phyloP scores from a whole-genome alignment of 2,797 vertebrate species.

The Hippocampus kuda region DNA sequence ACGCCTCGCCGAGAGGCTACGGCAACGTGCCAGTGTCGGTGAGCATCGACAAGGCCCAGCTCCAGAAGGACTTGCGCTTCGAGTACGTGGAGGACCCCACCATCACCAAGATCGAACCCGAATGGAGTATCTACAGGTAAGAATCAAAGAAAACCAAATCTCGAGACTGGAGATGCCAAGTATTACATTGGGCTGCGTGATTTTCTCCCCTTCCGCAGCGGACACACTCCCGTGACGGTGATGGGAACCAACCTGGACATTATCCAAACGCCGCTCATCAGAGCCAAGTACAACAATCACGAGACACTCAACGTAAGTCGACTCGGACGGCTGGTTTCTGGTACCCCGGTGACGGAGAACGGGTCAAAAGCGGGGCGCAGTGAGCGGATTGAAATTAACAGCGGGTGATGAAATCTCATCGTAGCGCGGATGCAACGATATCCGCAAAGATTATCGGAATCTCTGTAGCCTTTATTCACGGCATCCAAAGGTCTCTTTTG shows the following conservation, averaged over 20 bases:
- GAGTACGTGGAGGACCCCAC: slow-evolving; percentile 93
- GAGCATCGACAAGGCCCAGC: slow-evolving; percentile 85
- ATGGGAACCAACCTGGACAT: slow-evolving; percentile 94
- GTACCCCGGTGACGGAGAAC: background rate
- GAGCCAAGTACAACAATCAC: slow-evolving; percentile 85
- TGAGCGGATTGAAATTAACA: background rate
- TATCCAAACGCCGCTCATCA: slow-evolving; percentile 91
- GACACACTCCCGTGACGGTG: slow-evolving; percentile 89
- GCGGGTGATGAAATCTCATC: background rate
- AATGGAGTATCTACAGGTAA: slow-evolving; percentile 92
- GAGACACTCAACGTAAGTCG: slow-evolving; percentile 89
- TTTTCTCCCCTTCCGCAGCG: slow-evolving; percentile 60
- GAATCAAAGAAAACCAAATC: background rate
- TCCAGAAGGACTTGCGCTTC: slow-evolving; percentile 83
- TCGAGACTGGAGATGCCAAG: no score
- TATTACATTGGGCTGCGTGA: background rate
- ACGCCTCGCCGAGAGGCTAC: slow-evolving; percentile 73
- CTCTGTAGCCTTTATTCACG: background rate
- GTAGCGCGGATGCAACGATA: background rate
- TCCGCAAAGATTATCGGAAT: background rate
- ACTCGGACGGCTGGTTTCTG: background rate
- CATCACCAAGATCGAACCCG: slow-evolving; percentile 85
- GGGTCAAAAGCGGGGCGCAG: background rate
- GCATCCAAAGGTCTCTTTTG: background rate
- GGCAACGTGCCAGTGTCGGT: slow-evolving; percentile 84